Evolutionary conservation across 2,113 vertebrate species (phyloP), one percentile per base, ranked within the genome.

Genomic region (Hymenochirus boettgeri): DNA sequence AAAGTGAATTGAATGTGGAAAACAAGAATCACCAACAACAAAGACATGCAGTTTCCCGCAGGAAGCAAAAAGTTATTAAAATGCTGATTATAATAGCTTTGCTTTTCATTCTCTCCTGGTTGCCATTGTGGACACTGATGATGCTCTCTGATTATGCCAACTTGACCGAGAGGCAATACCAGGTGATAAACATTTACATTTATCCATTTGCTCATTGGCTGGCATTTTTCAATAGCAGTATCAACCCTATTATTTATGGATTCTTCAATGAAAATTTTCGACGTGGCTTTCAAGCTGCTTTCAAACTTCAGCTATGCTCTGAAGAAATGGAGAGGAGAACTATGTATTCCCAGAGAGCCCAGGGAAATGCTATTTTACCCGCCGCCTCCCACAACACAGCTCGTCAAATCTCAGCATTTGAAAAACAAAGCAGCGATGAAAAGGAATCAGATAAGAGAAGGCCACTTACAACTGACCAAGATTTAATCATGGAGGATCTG

Each of bases 161-260:
- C 53, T 82, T 98, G 19, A 90, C 87, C 0, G 79, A 88, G 33
- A 56, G 69, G 1, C 88, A 92, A 61, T 70, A 92, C 61, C 74
- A 78, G 27, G 57, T 93, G 62, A 90, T 96, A 74, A 93, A 94
- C 74, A 90, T 92, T 46, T 98, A 94, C n/a, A 65, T 94, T 31
- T 97, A 95, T 13, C 94, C 95, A 10, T 91, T 94, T 0, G 95
- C 94, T 9, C 94, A 94, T 74, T 96, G 94, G 93, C 77, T 97
- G 7, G 93, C 93, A 12, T 97, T 98, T 70, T 94, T 86, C 75
- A 97, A 98, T 76, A 97, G 93, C 84, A 96, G 94, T 0, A 3
- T 95, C 77, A 94, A 96, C 77, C 92, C 95, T 23, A 90, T 97
- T 70, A 87, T 98, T 74, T 95, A 96, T 0, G 93, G 95, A 0